Evolutionary conservation across 2,888 invertebrate genomes (phyloP), one percentile per base, ranked within the genome.

Genomic region (Zaprionus obscuricornis): DNA sequence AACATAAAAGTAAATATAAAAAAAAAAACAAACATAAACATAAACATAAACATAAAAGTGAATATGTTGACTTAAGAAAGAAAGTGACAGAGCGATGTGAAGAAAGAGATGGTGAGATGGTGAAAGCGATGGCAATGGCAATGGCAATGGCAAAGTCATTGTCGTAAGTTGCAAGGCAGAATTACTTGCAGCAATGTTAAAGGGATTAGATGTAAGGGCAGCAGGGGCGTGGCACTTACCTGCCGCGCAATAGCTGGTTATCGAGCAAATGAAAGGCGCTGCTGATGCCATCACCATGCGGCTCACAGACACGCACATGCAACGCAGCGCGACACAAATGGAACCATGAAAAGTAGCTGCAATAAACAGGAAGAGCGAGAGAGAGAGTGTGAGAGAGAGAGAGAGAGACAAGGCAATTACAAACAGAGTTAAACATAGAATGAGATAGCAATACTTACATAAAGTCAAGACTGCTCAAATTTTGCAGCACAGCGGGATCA

Each of bases 241-340:
- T 92, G 55, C 90, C 89, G 45, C 92, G 87, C 17, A 92, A 83
- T 16, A 93, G 86, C n/a, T 91, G 88, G 78, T 92, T 93, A 76
- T 92, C 93, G 76, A 93, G 86, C 43, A 93, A 88, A 84, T 93
- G 92, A 59, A 91, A 90, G 18, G 91, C 90, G 72, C 92, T 92
- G 57, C 92, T 93, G 66, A 93, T 93, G 13, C 93, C 93, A 79
- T 93, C 93, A 16, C 92, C 92, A 75, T 91, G 91, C 0, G 93
- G 93, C 66, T 92, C 90, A 70, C 93, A 93, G 7, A 92, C 91
- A 20, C 92, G 87, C 4, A 92, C 92, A 74, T 92, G 91, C 7
- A 91, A 85, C 1, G 92, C 92, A 29, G 91, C 91, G 18, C 91
- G 90, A 66, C 93, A 93, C 87, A 92, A 89, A 74, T 91, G 91